Percentiles rank a stretch among this genome's conserved stretches.
Conservation (phyloP, 1,140 invertebrate genomes). For the Parasteatoda tepidariorum region DNA sequence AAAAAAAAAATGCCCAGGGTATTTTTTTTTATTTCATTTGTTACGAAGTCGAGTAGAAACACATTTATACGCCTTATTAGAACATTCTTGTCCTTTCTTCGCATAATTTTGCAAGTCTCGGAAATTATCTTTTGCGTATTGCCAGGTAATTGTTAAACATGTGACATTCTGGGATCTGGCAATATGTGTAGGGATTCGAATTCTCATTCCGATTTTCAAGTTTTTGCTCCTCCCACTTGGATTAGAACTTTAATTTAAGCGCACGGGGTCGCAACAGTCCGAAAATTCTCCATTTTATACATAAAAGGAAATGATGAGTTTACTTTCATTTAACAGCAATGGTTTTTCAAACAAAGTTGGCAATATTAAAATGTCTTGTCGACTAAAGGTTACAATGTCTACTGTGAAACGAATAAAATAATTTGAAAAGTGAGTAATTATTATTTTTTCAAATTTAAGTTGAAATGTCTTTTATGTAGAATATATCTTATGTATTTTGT, state of each 20-base stretch:
- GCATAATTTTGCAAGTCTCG: background rate
- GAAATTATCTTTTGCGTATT: slow-evolving; percentile 49
- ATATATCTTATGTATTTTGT: no score
- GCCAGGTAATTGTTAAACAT: slow-evolving; percentile 60
- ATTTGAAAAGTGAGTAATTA: no score
- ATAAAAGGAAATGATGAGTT: no score
- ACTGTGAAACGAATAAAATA: no score
- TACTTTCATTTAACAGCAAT: no score
- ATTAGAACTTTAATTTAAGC: slow-evolving; percentile 56
- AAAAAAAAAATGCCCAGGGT: slow-evolving; percentile 33
- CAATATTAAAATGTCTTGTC: no score
- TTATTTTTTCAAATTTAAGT: no score
- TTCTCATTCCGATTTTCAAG: slow-evolving; percentile 29
- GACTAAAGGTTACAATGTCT: no score
- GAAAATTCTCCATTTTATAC: no score
- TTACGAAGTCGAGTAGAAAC: slow-evolving; percentile 38
- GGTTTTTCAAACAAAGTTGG: no score
- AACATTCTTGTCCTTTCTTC: slow-evolving; percentile 11
- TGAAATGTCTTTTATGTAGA: no score
- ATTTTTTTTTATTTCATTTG: slow-evolving; percentile 21
- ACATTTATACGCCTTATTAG: slow-evolving; percentile 57
- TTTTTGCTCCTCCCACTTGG: slow-evolving; percentile 27
- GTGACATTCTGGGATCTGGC: slow-evolving; percentile 47
- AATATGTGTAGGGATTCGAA: slow-evolving; percentile 50
- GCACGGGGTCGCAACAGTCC: background rate